phyloP scores from a whole-genome alignment of 2,888 invertebrate species.

The Agrotis puta region DNA sequence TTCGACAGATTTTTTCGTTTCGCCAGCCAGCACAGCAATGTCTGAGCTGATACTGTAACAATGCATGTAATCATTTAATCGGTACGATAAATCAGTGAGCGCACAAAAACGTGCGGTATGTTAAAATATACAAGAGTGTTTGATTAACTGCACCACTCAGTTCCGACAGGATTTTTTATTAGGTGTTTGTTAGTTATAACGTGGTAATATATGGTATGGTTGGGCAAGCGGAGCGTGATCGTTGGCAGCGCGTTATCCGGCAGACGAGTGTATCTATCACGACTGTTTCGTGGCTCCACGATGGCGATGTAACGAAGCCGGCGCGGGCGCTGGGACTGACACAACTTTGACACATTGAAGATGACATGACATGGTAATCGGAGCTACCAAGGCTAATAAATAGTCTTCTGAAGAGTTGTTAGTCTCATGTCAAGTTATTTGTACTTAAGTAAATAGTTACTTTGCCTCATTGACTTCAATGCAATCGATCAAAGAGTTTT shows the following conservation, averaged over 20 bases:
- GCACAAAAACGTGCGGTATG: constrained; percentile 45
- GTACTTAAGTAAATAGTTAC: constrained; percentile 19
- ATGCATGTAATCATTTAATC: constrained; percentile 37
- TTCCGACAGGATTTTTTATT: constrained; percentile 67
- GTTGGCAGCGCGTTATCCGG: constrained; percentile 51
- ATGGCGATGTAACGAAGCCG: constrained; percentile 14
- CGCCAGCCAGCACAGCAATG: not conserved
- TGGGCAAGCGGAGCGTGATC: constrained; percentile 58
- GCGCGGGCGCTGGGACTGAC: constrained; percentile 26
- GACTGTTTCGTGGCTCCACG: constrained; percentile 26
- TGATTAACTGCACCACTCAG: constrained; percentile 49
- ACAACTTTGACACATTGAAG: constrained; percentile 38
- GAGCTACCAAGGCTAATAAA: constrained; percentile 37
- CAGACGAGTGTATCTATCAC: constrained; percentile 45
- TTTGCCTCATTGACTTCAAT: constrained; percentile 14
- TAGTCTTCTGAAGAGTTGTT: constrained; percentile 35
- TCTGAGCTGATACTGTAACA: constrained; percentile 25
- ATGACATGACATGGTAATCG: constrained; percentile 56
- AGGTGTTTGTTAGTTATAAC: constrained; percentile 32
- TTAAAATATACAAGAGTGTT: constrained; percentile 45
- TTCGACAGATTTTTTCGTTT: not conserved
- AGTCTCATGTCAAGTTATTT: constrained; percentile 29
- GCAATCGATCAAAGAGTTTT: constrained; percentile 7
- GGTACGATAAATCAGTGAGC: constrained; percentile 38
- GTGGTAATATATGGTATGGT: constrained; percentile 51